A percentile compares a stretch with the other conserved stretches of the same genome.
Conservation (phyloP, 2,113 vertebrate species). For the Dryoscopus gambensis region DNA sequence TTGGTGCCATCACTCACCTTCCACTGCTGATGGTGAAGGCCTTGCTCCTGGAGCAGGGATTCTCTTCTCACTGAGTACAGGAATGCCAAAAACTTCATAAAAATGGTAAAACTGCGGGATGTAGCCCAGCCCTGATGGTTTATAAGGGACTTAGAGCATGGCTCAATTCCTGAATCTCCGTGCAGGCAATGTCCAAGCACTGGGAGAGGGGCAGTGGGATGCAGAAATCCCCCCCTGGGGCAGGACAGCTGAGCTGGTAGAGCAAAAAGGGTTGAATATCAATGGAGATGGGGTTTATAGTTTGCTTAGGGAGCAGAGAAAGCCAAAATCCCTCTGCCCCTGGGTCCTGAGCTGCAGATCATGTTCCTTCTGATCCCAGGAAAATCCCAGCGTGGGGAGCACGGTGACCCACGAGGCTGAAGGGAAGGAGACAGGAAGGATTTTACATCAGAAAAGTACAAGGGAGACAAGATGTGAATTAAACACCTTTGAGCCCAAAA, state of each 20-base stretch:
- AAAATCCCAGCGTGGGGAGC: not conserved
- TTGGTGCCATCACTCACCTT: not conserved
- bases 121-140: not conserved
- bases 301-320: not conserved
- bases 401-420: accelerated
- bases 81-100: not conserved
- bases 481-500: not conserved
- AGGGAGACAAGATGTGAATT: not conserved
- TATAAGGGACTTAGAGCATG: no score
- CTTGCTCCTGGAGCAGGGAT: not conserved
- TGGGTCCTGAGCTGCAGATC: not conserved
- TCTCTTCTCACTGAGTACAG: not conserved
- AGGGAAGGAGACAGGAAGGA: not conserved
- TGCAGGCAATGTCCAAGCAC: not conserved
- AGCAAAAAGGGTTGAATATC: not conserved
- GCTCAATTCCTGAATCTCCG: not conserved
- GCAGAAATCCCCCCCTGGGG: not conserved
- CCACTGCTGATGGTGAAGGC: not conserved
- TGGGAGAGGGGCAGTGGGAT: not conserved
- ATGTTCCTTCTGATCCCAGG: not conserved
- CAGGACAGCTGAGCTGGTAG: not conserved
- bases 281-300: not conserved
- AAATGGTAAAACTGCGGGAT: not conserved
- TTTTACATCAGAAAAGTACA: not conserved
- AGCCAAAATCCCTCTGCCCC: not conserved